Evolutionary conservation across 2,888 invertebrate species (phyloP).

Genomic region (Megamerina dolium): DNA sequence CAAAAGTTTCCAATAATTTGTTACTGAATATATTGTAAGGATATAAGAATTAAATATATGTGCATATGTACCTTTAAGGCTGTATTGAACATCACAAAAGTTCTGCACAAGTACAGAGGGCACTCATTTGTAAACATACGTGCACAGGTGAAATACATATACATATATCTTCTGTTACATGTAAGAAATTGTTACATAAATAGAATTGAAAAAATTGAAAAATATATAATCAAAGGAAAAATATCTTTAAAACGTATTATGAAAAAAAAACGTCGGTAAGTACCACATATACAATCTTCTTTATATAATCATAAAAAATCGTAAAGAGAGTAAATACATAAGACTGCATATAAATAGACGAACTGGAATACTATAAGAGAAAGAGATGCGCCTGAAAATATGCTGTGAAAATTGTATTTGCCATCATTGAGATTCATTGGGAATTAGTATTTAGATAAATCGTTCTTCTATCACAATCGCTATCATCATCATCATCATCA

Average conservation of each 20-base stretch:
- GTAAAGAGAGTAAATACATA: too few species aligned
- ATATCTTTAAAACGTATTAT: neutral
- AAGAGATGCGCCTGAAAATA: constrained; percentile 5
- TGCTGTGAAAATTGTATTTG: constrained; percentile 8
- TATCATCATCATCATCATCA: neutral
- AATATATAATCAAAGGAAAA: neutral
- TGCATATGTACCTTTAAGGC: too few species aligned
- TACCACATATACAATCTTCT: too few species aligned
- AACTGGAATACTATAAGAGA: neutral
- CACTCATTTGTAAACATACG: too few species aligned
- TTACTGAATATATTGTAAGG: too few species aligned
- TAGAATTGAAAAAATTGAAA: constrained; percentile 3
- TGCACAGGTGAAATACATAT: too few species aligned
- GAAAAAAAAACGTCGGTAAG: neutral
- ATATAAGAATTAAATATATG: too few species aligned
- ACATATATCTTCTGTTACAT: neutral
- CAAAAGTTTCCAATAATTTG: too few species aligned
- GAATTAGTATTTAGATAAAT: constrained; percentile 10
- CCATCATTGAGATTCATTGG: constrained; percentile 10
- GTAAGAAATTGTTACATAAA: neutral
- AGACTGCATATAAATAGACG: too few species aligned
- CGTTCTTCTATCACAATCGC: neutral
- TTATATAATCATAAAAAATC: too few species aligned
- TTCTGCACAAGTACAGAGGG: too few species aligned
- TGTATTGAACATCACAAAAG: too few species aligned